phyloP scores from a whole-genome alignment of 2,113 vertebrate genomes.

The Panurus biarmicus region DNA sequence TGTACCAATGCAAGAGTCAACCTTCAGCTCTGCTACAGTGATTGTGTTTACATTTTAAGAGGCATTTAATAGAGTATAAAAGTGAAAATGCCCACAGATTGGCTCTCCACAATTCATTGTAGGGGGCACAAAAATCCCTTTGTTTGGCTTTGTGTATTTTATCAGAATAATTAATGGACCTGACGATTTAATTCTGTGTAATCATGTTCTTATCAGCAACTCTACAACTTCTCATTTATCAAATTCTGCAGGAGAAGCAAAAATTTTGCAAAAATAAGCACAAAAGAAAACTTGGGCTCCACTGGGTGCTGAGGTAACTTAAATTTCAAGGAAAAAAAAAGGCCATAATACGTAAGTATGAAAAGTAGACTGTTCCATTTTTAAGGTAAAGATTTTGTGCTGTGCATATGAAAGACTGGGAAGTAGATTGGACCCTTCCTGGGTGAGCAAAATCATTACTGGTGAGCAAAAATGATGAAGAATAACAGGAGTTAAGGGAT shows the following conservation, averaged over 20 bases:
- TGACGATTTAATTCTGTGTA: constrained; percentile 27
- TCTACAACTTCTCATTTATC: neutral
- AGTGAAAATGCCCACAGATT: neutral
- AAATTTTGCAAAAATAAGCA: neutral
- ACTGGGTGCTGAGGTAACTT: neutral
- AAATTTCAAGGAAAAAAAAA: neutral
- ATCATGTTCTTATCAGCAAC: neutral
- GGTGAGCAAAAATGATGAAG: neutral
- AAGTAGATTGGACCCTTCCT: neutral
- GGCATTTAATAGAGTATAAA: neutral
- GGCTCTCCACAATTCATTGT: neutral
- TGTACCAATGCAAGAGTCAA: neutral
- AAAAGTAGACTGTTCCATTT: neutral
- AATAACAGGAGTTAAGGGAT: neutral
- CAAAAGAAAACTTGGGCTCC: neutral
- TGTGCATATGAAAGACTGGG: neutral
- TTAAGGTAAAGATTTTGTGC: neutral
- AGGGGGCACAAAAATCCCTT: neutral
- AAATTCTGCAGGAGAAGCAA: neutral
- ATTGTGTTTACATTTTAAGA: neutral
- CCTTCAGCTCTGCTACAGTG: neutral
- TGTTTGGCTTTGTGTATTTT: neutral
- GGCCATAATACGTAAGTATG: fast-evolving
- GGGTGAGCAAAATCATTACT: neutral
- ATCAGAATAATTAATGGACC: constrained; percentile 18